These are phyloP conservation scores for Alviniconcha marisindica DNA, from an alignment of 1,140 invertebrate species.

Conservation along the genomic window DNA sequence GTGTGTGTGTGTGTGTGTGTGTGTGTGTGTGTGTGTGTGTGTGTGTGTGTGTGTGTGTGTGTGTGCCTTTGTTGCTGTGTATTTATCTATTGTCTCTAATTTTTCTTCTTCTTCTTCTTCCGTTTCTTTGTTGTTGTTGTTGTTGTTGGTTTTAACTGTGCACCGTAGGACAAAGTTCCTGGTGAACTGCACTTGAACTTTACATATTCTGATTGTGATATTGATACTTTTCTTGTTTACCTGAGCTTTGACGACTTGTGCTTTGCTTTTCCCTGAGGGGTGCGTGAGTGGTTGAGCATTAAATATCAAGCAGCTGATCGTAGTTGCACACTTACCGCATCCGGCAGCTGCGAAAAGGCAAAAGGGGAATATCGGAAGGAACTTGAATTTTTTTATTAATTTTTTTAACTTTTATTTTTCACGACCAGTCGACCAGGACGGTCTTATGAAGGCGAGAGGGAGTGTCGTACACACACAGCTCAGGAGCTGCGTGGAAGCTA, in stretches of 20 bases:
- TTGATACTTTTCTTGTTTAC: not conserved
- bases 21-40: slow-evolving; percentile 3
- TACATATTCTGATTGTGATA: not conserved
- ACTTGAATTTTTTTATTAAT: too few relatives aligned
- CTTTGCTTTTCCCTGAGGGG: not conserved
- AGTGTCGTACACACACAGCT: too few relatives aligned
- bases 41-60: slow-evolving; percentile 3
- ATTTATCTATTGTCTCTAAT: not conserved
- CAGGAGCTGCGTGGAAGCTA: too few relatives aligned
- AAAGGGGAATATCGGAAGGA: too few relatives aligned
- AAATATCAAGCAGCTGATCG: too few relatives aligned
- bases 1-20: slow-evolving; percentile 3
- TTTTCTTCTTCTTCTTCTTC: not conserved
- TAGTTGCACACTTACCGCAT: too few relatives aligned
- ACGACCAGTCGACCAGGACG: too few relatives aligned
- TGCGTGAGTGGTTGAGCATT: too few relatives aligned
- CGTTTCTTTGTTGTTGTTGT: not conserved
- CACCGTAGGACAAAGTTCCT: not conserved
- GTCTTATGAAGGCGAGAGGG: too few relatives aligned
- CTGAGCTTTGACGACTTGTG: not conserved
- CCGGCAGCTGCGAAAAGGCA: too few relatives aligned
- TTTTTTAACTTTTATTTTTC: too few relatives aligned
- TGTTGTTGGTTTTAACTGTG: not conserved
- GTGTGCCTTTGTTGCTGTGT: not conserved
- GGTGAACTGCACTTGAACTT: not conserved